These are phyloP conservation scores for Talpa occidentalis DNA, from an alignment of 2,113 vertebrate genomes.

Conservation along the genomic window DNA sequence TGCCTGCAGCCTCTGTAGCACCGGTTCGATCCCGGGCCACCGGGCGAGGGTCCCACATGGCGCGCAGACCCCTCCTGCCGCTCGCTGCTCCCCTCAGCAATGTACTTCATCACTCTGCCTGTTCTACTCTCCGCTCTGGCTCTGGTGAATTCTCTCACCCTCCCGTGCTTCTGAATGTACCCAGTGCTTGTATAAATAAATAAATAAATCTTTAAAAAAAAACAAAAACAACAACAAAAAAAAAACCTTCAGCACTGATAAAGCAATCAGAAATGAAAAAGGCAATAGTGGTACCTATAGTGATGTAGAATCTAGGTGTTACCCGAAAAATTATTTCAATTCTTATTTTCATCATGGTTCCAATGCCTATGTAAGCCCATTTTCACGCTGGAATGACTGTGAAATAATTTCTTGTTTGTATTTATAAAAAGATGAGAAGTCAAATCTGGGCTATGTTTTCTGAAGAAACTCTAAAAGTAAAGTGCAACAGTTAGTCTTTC, in stretches of 20 bases:
- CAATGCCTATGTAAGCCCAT: background rate
- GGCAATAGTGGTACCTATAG: background rate
- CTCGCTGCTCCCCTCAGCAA: too few species aligned
- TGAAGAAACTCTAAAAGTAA: conserved; percentile 10
- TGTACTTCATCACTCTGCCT: too few species aligned
- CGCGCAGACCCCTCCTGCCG: too few species aligned
- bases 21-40: too few species aligned
- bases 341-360: background rate
- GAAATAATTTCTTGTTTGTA: background rate
- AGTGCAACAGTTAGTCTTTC: background rate
- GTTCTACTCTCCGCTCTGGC: too few species aligned
- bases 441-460: background rate
- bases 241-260: background rate
- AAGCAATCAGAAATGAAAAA: background rate
- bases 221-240: too few species aligned
- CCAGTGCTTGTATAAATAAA: too few species aligned
- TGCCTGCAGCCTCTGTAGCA: too few species aligned
- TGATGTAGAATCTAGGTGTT: background rate
- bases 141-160: too few species aligned
- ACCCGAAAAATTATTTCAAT: background rate
- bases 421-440: background rate
- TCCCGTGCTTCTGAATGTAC: too few species aligned
- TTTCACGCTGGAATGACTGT: background rate
- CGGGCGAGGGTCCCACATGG: too few species aligned
- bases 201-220: too few species aligned